Percentiles rank a stretch among this genome's conserved stretches.
Evolutionary conservation across 2,888 invertebrate genomes (phyloP).

Genomic region (Imbricaverruca yamaguchii): DNA sequence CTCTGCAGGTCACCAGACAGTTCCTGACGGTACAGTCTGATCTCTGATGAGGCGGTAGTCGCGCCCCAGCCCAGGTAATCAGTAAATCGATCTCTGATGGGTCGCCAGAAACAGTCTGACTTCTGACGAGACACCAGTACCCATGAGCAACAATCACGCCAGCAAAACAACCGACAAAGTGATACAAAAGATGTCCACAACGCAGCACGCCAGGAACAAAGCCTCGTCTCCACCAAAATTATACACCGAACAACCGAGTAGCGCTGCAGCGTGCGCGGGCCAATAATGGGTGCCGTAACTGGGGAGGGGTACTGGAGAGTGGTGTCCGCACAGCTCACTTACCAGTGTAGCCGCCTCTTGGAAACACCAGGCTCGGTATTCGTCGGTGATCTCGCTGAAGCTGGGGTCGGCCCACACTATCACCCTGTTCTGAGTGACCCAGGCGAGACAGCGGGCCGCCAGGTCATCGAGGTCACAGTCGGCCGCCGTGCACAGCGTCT

Average conservation of each 20-base stretch:
- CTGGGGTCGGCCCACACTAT: conserved; percentile 12
- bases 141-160: too few species aligned
- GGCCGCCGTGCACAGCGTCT: conserved; percentile 14
- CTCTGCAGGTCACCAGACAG: not conserved
- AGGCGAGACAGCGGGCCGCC: conserved; percentile 10
- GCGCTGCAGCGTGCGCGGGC: too few species aligned
- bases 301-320: too few species aligned
- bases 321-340: not conserved
- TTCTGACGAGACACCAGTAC: not conserved
- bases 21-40: not conserved
- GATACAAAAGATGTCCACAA: too few species aligned
- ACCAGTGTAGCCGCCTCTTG: conserved; percentile 13
- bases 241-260: too few species aligned
- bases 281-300: too few species aligned
- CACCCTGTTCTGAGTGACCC: conserved; percentile 13
- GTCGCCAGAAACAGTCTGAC: too few species aligned
- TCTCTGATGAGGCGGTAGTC: not conserved
- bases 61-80: too few species aligned
- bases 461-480: conserved; percentile 18
- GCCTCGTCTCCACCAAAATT: too few species aligned
- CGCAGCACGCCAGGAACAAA: too few species aligned
- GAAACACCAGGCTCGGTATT: conserved; percentile 19
- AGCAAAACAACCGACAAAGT: too few species aligned
- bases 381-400: conserved; percentile 10
- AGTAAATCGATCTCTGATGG: too few species aligned